A percentile compares a stretch with the other conserved stretches of the same genome.
These are phyloP conservation scores for Ooceraea biroi DNA, from an alignment of 1,140 invertebrate species.

Conservation along the genomic window DNA sequence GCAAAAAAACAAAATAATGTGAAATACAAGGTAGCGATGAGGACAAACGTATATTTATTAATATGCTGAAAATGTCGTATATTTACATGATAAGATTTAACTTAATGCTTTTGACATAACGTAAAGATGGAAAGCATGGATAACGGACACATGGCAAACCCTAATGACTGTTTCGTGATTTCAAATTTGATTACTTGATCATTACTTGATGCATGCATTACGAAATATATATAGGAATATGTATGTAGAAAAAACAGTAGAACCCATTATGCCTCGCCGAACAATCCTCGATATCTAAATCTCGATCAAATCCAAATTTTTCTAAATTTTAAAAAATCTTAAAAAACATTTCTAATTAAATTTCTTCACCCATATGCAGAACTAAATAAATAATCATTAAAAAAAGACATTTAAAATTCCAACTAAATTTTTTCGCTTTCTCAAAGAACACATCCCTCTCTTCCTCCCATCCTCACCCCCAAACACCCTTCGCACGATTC, in stretches of 20 bases:
- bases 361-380: too few relatives aligned
- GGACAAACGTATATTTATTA: background rate
- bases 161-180: background rate
- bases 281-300: too few relatives aligned
- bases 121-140: background rate
- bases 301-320: too few relatives aligned
- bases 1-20: background rate
- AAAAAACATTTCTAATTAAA: too few relatives aligned
- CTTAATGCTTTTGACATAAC: background rate
- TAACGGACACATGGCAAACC: too few relatives aligned
- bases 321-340: too few relatives aligned
- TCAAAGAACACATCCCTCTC: background rate
- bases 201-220: background rate
- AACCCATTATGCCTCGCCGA: too few relatives aligned
- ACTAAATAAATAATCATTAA: background rate
- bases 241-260: too few relatives aligned
- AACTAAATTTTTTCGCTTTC: background rate
- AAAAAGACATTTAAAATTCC: too few relatives aligned
- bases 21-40: background rate
- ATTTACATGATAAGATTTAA: background rate
- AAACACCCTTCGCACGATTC: slow-evolving; percentile 21
- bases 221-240: too few relatives aligned
- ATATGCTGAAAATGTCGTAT: background rate
- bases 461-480: background rate
- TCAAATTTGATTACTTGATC: background rate